Evolutionary conservation across 1,140 invertebrate genomes (phyloP).

Genomic region (Formica selysi): DNA sequence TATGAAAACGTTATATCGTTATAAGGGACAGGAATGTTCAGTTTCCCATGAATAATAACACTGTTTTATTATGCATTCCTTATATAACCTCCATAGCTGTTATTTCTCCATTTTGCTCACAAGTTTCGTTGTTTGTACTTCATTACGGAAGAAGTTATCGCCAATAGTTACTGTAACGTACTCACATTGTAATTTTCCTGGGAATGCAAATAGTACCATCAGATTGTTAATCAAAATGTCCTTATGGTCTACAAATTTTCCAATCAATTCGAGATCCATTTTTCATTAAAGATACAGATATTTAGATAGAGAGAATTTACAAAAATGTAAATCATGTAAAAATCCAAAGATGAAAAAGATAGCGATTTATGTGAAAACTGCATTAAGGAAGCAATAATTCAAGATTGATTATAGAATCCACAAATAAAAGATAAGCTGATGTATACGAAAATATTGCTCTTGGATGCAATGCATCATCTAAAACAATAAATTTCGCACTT

Average conservation of each 20-base stretch:
- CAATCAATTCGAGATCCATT: neutral
- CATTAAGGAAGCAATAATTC: neutral
- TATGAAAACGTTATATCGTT: conserved; percentile 24
- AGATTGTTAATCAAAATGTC: conserved; percentile 1
- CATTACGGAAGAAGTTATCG: conserved; percentile 30
- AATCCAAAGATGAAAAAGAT: neutral
- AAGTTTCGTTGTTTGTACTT: conserved; percentile 31
- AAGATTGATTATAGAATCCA: neutral
- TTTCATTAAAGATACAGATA: neutral
- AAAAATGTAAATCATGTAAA: neutral
- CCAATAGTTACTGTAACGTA: conserved; percentile 1
- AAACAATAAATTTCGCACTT: conserved; percentile 6
- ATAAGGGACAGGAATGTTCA: neutral
- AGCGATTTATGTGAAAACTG: neutral
- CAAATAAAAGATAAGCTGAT: neutral
- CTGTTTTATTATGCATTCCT: conserved; percentile 22
- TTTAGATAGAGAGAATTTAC: neutral
- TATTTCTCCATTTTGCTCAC: conserved; percentile 45
- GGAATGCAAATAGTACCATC: neutral
- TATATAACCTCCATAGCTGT: conserved; percentile 28
- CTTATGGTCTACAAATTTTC: neutral
- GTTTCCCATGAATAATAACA: conserved; percentile 44
- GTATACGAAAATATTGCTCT: neutral
- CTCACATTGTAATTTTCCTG: conserved; percentile 24
- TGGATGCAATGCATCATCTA: neutral